phyloP scores from a whole-genome alignment of 2,113 vertebrate species.

The Sturnus vulgaris region DNA sequence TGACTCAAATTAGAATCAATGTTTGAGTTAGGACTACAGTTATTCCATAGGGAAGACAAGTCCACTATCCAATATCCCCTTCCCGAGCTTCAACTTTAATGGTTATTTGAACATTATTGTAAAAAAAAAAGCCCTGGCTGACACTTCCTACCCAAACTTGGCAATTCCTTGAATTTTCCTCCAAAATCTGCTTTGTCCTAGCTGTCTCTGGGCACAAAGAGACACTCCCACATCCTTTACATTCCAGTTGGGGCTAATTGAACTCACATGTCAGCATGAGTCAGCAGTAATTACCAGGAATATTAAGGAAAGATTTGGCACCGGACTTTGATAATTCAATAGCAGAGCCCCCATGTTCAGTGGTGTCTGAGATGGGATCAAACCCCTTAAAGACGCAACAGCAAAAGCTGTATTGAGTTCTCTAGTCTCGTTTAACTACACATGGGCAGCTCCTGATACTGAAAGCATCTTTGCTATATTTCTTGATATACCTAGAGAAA shows the following conservation, averaged over 20 bases:
- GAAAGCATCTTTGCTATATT: background rate
- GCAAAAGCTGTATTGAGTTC: background rate
- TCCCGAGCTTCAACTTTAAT: background rate
- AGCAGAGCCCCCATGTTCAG: background rate
- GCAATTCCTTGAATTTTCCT: slow-evolving; percentile 49
- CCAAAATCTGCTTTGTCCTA: slow-evolving; percentile 64
- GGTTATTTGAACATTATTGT: slow-evolving; percentile 6
- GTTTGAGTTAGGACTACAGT: background rate
- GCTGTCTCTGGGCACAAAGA: slow-evolving; percentile 58
- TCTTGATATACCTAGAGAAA: background rate
- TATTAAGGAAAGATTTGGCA: slow-evolving; percentile 59
- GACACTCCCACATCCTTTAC: slow-evolving; percentile 69
- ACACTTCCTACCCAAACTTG: slow-evolving; percentile 48
- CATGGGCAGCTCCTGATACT: background rate
- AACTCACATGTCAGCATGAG: slow-evolving; percentile 66
- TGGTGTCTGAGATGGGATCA: background rate
- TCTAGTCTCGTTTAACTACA: background rate
- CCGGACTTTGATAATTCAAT: background rate
- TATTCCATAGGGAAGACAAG: slow-evolving; percentile 41
- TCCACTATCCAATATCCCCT: background rate
- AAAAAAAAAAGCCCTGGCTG: background rate
- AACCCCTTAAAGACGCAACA: background rate
- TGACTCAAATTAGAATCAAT: slow-evolving; percentile 19
- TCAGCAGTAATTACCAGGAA: slow-evolving; percentile 67
- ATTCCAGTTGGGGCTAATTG: slow-evolving; percentile 62